Evolutionary conservation across 2,113 vertebrate species (phyloP).

Genomic region (Ammodramus savannarum): DNA sequence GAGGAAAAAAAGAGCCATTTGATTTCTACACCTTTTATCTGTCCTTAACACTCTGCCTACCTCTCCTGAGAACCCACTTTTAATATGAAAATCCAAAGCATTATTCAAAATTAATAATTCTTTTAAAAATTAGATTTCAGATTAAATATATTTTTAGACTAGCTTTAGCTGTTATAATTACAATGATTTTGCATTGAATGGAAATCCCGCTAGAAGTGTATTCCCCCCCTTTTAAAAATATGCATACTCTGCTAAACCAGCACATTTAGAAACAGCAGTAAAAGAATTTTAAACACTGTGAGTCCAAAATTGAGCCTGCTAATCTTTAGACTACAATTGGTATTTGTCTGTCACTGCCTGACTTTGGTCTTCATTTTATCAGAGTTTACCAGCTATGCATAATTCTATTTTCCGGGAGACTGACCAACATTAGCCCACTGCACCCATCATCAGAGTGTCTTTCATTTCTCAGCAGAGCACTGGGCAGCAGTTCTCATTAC

Average conservation of each 20-base stretch:
- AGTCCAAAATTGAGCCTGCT: slow-evolving; percentile 1
- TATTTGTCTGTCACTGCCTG: slow-evolving; percentile 15
- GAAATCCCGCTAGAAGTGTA: neutral
- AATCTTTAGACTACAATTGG: slow-evolving; percentile 8
- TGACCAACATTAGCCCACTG: neutral
- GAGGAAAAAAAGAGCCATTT: neutral
- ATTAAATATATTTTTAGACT: neutral
- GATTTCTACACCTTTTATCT: neutral
- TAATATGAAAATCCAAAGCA: neutral
- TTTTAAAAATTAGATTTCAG: neutral
- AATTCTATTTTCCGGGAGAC: slow-evolving; percentile 61
- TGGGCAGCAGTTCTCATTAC: neutral
- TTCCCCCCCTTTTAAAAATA: neutral
- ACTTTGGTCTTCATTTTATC: slow-evolving; percentile 47
- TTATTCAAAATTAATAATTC: neutral
- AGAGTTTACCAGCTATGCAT: slow-evolving; percentile 49
- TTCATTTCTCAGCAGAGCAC: neutral
- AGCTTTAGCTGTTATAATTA: neutral
- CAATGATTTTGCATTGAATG: neutral
- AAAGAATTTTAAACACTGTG: neutral
- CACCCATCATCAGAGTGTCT: neutral
- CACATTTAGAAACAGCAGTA: neutral
- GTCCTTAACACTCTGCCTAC: neutral
- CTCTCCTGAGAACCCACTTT: neutral
- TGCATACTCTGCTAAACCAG: neutral